phyloP scores from a whole-genome alignment of 2,888 invertebrate species.

The Saturnia japonica region DNA sequence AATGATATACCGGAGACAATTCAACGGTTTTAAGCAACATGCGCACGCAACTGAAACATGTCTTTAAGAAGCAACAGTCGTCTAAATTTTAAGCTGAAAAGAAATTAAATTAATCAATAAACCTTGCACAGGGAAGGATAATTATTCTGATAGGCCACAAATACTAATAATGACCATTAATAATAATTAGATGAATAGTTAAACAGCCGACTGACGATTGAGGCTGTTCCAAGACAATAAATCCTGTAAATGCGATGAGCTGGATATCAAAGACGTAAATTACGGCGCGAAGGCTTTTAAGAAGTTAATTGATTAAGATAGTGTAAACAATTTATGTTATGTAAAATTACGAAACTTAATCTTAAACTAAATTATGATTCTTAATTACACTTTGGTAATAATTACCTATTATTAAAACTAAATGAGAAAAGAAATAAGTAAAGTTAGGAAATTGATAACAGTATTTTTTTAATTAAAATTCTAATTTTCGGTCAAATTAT shows the following conservation, averaged over 20 bases:
- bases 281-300: not conserved
- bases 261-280: too few species aligned
- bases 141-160: not conserved
- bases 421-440: constrained; percentile 50
- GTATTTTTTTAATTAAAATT: not conserved
- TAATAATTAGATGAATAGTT: too few species aligned
- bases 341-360: constrained; percentile 22
- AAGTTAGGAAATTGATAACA: not conserved
- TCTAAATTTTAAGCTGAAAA: not conserved
- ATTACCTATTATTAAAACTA: constrained; percentile 72
- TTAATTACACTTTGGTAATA: constrained; percentile 81
- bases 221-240: too few species aligned
- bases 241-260: too few species aligned
- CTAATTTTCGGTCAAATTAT: not conserved
- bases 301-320: not conserved
- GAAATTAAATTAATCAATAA: not conserved
- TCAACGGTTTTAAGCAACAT: not conserved
- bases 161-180: too few species aligned
- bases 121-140: not conserved
- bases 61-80: not conserved
- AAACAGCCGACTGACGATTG: too few species aligned
- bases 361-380: constrained; percentile 52
- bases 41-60: not conserved
- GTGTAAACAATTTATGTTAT: not conserved
- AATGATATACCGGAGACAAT: not conserved